Evolutionary conservation across 2,797 vertebrate species (phyloP).

Genomic region (Oophaga sylvatica): DNA sequence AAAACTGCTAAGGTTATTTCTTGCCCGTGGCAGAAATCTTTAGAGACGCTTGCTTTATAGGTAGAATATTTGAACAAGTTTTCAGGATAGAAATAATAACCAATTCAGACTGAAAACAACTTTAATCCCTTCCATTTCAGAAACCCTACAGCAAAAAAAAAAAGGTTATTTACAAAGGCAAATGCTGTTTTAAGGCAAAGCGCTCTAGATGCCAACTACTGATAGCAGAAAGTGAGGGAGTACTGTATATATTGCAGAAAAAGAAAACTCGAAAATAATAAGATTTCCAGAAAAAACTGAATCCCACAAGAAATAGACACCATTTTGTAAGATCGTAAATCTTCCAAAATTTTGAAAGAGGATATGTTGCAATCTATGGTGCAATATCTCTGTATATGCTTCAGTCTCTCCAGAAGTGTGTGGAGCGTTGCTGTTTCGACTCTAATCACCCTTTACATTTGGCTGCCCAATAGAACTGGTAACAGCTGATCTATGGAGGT

Average conservation of each 20-base stretch:
- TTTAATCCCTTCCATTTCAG: conserved; percentile 33
- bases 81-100: conserved; percentile 47
- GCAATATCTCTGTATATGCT: no score
- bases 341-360: not conserved
- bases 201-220: conserved; percentile 2
- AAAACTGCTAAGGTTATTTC: conserved; percentile 34
- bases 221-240: not conserved
- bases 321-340: not conserved
- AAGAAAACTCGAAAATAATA: not conserved
- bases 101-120: conserved; percentile 39
- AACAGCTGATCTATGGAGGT: no score
- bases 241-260: not conserved
- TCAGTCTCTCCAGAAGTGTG: no score
- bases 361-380: not conserved
- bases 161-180: conserved; percentile 42
- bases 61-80: conserved; percentile 53
- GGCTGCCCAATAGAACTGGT: no score
- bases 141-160: conserved; percentile 24
- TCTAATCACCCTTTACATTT: no score
- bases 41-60: conserved; percentile 39
- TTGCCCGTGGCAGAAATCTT: conserved; percentile 51
- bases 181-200: conserved; percentile 22
- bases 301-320: no score
- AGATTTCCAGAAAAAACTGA: not conserved
- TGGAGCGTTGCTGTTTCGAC: no score